phyloP scores from a whole-genome alignment of 2,113 vertebrate genomes.

The Tychaedon coryphoeus region DNA sequence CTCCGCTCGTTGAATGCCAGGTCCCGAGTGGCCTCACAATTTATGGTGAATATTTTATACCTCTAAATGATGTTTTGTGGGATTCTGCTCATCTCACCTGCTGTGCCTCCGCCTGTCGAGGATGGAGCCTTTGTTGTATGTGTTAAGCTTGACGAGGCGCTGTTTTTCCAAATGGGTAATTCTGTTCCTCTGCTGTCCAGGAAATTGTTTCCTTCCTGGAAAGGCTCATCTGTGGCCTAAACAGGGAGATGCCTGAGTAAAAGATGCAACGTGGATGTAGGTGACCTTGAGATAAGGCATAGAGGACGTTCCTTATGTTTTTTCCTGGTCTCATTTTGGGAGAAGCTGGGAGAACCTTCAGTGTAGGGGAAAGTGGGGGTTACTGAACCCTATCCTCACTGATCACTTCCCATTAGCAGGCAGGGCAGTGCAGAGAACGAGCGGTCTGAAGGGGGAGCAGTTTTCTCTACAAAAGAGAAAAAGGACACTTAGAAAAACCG shows the following conservation, averaged over 20 bases:
- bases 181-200: background rate
- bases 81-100: background rate
- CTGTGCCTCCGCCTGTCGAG: background rate
- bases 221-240: background rate
- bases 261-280: background rate
- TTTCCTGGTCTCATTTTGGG: background rate
- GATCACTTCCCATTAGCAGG: background rate
- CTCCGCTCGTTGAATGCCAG: background rate
- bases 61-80: constrained; percentile 30
- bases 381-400: background rate
- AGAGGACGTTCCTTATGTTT: rapidly evolving
- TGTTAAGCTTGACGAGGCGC: constrained; percentile 17
- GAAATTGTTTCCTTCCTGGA: constrained; percentile 22
- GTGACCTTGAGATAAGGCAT: background rate
- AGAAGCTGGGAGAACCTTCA: background rate
- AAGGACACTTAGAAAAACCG: background rate
- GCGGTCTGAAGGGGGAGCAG: rapidly evolving
- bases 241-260: background rate
- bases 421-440: background rate
- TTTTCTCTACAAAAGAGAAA: background rate
- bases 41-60: constrained; percentile 35
- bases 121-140: constrained; percentile 24
- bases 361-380: background rate
- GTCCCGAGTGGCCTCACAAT: background rate
- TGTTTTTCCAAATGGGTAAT: constrained; percentile 47